Percentiles rank a stretch among this genome's conserved stretches.
Conservation (phyloP, 2,113 vertebrate genomes). For the Pseudorasbora parva region DNA sequence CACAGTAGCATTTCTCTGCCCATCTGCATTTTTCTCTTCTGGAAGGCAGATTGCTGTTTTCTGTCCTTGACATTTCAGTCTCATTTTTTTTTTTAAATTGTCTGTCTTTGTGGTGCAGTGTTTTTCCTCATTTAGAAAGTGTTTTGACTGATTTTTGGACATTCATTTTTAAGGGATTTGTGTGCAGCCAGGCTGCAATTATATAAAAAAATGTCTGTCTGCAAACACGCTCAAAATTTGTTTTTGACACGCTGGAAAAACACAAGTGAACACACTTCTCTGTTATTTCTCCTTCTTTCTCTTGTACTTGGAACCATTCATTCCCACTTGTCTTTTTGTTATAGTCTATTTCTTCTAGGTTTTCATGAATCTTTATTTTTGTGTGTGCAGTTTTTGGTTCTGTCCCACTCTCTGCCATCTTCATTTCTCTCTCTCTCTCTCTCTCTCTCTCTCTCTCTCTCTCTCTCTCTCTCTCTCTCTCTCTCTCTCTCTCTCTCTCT, state of each 20-base stretch:
- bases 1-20: not conserved
- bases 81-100: constrained; percentile 35
- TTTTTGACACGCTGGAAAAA: not conserved
- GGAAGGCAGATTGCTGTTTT: constrained; percentile 23
- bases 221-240: not conserved
- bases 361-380: constrained; percentile 7
- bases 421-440: not conserved
- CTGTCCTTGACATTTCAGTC: constrained; percentile 51
- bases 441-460: constrained; percentile 44
- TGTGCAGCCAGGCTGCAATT: constrained; percentile 28
- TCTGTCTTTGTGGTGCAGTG: not conserved
- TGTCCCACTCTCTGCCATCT: constrained; percentile 62
- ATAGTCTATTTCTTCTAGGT: not conserved
- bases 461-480: constrained; percentile 43
- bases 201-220: constrained; percentile 27
- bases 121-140: constrained; percentile 4
- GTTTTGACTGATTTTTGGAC: constrained; percentile 13
- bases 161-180: not conserved
- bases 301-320: not conserved
- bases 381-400: constrained; percentile 24
- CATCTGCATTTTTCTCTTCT: constrained; percentile 27
- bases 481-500: constrained; percentile 41
- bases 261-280: not conserved
- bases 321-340: not conserved
- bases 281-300: not conserved